These are phyloP conservation scores for Hoplias malabaricus DNA, from an alignment of 2,113 vertebrate species.

Conservation along the genomic window DNA sequence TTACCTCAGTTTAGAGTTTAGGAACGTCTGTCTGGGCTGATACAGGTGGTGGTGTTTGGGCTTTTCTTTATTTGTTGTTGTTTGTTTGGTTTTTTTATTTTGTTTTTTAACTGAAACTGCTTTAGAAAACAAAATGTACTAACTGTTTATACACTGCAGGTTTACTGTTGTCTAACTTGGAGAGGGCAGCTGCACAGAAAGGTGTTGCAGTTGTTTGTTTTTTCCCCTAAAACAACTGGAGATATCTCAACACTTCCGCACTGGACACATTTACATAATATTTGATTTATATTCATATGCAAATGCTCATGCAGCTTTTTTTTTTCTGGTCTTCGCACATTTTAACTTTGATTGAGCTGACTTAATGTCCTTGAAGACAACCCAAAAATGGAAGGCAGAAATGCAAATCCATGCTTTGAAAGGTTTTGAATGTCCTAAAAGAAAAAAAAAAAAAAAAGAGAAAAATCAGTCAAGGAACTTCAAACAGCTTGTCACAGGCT, in stretches of 20 bases:
- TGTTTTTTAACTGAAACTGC: neutral
- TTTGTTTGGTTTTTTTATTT: too few species aligned
- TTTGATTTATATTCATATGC: constrained; percentile 1
- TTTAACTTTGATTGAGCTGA: neutral
- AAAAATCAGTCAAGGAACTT: constrained; percentile 15
- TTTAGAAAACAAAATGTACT: neutral
- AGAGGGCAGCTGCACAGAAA: neutral
- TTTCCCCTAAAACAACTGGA: neutral
- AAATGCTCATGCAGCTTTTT: neutral
- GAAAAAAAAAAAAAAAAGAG: too few species aligned
- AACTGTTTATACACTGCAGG: neutral
- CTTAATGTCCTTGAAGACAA: neutral
- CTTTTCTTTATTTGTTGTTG: too few species aligned
- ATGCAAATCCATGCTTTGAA: constrained; percentile 19
- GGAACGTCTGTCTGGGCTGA: neutral
- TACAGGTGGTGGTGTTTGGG: neutral
- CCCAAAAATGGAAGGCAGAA: neutral
- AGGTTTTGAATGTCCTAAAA: neutral
- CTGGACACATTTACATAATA: neutral
- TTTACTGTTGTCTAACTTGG: neutral
- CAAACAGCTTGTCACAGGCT: neutral
- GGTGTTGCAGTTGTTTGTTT: neutral
- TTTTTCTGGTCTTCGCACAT: neutral
- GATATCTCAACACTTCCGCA: neutral
- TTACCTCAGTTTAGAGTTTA: neutral